Evolutionary conservation across 2,113 vertebrate genomes (phyloP).

Genomic region (Quiscalus mexicanus): DNA sequence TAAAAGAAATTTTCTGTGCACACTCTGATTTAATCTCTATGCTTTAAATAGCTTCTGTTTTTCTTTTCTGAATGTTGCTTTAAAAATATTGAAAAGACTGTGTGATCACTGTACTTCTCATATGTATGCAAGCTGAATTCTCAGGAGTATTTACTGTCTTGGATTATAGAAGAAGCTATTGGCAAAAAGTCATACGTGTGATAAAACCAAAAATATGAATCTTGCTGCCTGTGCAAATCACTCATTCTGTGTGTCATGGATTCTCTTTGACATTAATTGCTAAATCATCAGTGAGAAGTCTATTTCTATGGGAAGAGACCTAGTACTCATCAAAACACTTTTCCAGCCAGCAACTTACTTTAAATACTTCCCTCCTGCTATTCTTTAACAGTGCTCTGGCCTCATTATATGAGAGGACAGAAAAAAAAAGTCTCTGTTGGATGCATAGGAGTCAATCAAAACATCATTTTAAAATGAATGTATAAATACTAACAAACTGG

Average conservation of each 20-base stretch:
- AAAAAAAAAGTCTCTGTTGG: accelerated
- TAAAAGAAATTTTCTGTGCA: not conserved
- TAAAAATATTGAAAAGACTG: not conserved
- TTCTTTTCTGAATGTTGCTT: not conserved
- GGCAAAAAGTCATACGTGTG: not conserved
- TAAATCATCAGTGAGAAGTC: not conserved
- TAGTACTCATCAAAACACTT: not conserved
- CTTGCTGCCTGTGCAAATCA: not conserved
- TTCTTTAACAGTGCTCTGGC: not conserved
- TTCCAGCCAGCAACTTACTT: not conserved
- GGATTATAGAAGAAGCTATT: not conserved
- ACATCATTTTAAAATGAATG: not conserved
- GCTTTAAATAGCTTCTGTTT: conserved; percentile 15
- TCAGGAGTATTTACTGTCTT: not conserved
- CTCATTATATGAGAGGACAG: not conserved
- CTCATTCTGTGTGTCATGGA: not conserved
- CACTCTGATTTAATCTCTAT: not conserved
- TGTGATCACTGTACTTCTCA: not conserved
- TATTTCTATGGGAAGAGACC: not conserved
- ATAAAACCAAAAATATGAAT: accelerated
- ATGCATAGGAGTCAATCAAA: not conserved
- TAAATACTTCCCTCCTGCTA: not conserved
- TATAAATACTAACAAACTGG: not conserved
- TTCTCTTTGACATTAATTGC: not conserved
- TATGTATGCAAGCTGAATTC: not conserved